Evolutionary conservation across 2,797 vertebrate species (phyloP).

Genomic region (Gorsachius magnificus): DNA sequence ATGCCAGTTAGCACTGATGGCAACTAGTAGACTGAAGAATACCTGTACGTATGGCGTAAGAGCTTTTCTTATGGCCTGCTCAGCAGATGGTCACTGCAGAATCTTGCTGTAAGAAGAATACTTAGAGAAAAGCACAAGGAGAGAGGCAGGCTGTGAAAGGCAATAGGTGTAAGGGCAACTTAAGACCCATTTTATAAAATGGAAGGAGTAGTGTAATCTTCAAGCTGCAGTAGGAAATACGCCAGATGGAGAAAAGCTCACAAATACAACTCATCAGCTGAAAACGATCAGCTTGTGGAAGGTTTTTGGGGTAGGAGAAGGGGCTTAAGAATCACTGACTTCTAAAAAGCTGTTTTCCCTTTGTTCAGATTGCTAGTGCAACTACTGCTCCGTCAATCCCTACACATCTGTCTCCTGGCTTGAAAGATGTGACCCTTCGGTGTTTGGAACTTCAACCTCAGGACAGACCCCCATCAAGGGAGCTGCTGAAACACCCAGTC

Average conservation of each 20-base stretch:
- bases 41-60: background rate
- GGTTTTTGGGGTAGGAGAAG: background rate
- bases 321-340: background rate
- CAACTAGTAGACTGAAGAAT: background rate
- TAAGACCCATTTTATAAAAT: background rate
- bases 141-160: background rate
- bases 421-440: constrained; percentile 88
- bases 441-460: constrained; percentile 90
- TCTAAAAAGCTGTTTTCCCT: background rate
- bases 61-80: background rate
- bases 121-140: background rate
- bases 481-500: constrained; percentile 89
- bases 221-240: background rate
- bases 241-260: background rate
- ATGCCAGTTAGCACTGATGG: background rate
- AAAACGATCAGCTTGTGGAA: background rate
- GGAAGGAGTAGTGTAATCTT: background rate
- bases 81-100: background rate
- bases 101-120: background rate
- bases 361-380: constrained; percentile 86
- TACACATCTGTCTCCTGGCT: constrained; percentile 84
- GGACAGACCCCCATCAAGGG: constrained; percentile 85
- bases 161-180: background rate
- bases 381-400: constrained; percentile 88
- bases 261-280: background rate